Percentiles rank a stretch among this genome's conserved stretches.
Evolutionary conservation across 2,797 vertebrate genomes (phyloP).

Genomic region (Melanotaenia parkinsoni): DNA sequence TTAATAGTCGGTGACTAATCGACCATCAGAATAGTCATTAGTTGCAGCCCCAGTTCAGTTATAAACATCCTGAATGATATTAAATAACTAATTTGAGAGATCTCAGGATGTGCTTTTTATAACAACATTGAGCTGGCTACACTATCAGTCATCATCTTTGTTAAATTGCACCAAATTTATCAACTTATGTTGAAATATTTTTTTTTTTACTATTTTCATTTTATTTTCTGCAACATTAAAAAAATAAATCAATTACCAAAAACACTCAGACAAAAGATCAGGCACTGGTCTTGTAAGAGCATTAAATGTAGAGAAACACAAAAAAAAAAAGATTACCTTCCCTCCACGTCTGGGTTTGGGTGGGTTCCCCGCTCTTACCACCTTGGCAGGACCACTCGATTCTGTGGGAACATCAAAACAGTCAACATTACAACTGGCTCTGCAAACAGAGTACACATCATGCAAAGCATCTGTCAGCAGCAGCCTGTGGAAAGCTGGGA

Average conservation of each 20-base stretch:
- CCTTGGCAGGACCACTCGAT: slow-evolving; percentile 89
- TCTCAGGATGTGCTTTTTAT: no score
- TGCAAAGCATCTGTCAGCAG: not conserved
- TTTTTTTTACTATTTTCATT: no score
- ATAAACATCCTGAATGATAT: not conserved
- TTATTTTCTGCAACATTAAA: no score
- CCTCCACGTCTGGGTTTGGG: slow-evolving; percentile 89
- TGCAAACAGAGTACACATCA: not conserved
- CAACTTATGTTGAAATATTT: no score
- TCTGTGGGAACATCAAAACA: slow-evolving; percentile 79
- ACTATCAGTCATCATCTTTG: no score
- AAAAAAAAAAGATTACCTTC: slow-evolving; percentile 84
- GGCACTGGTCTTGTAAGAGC: not conserved
- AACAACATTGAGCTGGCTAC: no score
- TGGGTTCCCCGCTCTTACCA: slow-evolving; percentile 92
- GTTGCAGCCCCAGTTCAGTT: no score
- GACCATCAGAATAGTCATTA: no score
- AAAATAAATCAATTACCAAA: no score
- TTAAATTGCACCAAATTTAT: no score
- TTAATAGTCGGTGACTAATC: no score
- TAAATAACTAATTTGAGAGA: not conserved
- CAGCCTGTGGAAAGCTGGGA: not conserved
- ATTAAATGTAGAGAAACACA: not conserved
- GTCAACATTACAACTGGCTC: slow-evolving; percentile 18
- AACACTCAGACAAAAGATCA: no score